Evolutionary conservation across 2,797 vertebrate species (phyloP), one percentile per base, ranked within the genome.

Genomic region (Austrolebias charrua): DNA sequence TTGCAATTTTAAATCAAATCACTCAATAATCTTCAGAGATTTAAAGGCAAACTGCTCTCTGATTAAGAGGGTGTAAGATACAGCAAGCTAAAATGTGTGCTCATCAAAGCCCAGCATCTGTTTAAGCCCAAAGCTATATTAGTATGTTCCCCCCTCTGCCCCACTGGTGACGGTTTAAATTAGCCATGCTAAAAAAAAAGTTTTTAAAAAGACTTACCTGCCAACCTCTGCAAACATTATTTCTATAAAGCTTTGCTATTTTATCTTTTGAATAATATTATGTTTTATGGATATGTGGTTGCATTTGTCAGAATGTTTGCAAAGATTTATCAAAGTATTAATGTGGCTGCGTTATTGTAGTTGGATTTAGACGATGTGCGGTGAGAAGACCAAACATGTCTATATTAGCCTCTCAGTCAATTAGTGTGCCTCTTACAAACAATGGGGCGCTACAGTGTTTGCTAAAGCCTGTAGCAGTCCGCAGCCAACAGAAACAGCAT

Each of bases 41-140:
- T 87, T 80, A 76, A 61, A 60, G 59, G 46, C 56, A 60, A 67
- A 66, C 46, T 57, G 52, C 69, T 69, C 75, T 75, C 71, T 68
- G 77, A 82, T 67, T 10, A 69, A 83, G 75, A 75, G 58, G 60
- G 43, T 35, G 19, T 74, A 63, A 77, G 66, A 77, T 68, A 33
- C 5, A 8, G 8, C 5, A 63, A 71, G 57, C 69, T 85, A 80
- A 89, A 80, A 82, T 79, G 61, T 15, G 72, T 51, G 73, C 80
- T 87, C 82, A 88, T 91, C 85, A 88, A 81, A 81, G 81, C 55
- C 40, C 66, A 79, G 83, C 89, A 89, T 90, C 89, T 90, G 89
- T 83, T 87, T 67, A 40, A 70, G 76, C 82, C 84, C 66, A 57
- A 45, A 80, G 85, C 74, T 66, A 75, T 70, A 76, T 73, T 60